A percentile compares a stretch with the other conserved stretches of the same genome.
Conservation (phyloP, 2,797 vertebrate species). For the Ctenosaura bakeri region DNA sequence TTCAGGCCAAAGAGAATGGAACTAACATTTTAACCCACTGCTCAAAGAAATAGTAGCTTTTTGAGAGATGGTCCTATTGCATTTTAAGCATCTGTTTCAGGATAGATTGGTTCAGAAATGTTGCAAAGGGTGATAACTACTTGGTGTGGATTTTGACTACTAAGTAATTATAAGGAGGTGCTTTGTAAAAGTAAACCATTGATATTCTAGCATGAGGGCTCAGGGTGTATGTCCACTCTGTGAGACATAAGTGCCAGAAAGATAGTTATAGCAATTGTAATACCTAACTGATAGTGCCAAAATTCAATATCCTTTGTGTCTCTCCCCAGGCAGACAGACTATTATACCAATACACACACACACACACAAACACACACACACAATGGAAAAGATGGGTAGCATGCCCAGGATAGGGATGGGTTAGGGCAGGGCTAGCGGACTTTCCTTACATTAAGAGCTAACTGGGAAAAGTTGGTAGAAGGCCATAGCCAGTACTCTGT, state of each 20-base stretch:
- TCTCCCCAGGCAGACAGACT: background rate
- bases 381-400: background rate
- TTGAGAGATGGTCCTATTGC: background rate
- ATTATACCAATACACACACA: too few species aligned
- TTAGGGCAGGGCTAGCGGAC: background rate
- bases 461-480: too few species aligned
- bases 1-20: background rate
- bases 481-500: too few species aligned
- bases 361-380: too few species aligned
- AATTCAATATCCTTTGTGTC: background rate
- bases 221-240: background rate
- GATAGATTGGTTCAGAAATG: background rate
- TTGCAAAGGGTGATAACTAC: background rate
- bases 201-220: background rate
- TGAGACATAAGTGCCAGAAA: background rate
- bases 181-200: background rate
- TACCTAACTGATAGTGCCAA: background rate
- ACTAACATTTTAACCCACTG: background rate
- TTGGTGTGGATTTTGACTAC: background rate
- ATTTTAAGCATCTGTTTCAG: conserved; percentile 1
- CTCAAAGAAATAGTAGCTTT: background rate
- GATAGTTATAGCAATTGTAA: background rate
- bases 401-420: background rate
- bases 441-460: too few species aligned
- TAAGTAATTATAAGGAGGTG: background rate